These are phyloP conservation scores for Hydropotes inermis DNA, from an alignment of 2,113 vertebrate genomes.

Conservation along the genomic window DNA sequence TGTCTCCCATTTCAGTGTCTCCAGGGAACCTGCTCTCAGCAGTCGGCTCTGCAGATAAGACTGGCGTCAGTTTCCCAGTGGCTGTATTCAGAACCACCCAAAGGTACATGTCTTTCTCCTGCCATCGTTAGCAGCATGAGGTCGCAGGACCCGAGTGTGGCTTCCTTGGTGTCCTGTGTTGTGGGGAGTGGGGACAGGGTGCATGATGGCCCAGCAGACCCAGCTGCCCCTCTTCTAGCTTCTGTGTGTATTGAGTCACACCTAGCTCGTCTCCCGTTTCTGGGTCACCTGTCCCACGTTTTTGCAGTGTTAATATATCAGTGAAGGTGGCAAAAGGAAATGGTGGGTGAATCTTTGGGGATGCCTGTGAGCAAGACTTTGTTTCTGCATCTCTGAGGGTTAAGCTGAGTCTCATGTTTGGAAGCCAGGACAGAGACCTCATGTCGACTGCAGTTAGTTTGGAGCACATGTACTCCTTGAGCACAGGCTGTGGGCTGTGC, in stretches of 20 bases:
- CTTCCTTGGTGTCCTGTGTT: background rate
- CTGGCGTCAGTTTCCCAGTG: conserved; percentile 28
- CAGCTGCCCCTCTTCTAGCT: background rate
- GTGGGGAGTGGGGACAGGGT: background rate
- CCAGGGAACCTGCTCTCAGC: background rate
- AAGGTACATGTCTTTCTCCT: conserved; percentile 71
- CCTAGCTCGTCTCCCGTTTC: background rate
- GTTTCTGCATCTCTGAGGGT: background rate
- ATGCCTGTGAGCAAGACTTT: background rate
- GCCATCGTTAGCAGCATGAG: background rate
- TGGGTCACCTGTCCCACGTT: background rate
- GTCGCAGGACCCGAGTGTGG: background rate
- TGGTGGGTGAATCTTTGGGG: background rate
- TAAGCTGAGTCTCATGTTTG: background rate
- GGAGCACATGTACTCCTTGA: background rate
- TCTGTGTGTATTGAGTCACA: background rate
- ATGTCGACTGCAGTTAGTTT: background rate
- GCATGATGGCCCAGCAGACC: background rate
- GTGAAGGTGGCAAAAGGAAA: background rate
- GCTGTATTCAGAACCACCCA: conserved; percentile 79
- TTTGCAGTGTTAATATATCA: background rate
- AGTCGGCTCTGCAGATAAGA: background rate
- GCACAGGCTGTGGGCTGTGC: background rate
- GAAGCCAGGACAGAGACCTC: background rate
- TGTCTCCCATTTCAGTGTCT: background rate